These are phyloP conservation scores for Neelides sp. DNA, from an alignment of 1,140 invertebrate species.

Conservation along the genomic window DNA sequence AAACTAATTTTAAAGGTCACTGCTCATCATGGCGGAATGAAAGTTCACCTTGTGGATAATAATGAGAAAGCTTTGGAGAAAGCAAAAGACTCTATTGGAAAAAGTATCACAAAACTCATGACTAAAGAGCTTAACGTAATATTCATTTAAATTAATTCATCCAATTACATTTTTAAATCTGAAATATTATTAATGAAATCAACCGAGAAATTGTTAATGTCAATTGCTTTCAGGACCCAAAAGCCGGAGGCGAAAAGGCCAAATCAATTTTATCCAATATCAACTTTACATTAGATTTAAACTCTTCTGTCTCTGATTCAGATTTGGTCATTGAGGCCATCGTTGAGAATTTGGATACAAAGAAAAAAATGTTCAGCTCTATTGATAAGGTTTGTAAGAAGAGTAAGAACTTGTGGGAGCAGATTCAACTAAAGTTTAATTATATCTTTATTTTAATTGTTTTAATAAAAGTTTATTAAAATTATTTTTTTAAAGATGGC, in stretches of 20 bases:
- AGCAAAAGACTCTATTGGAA: slow-evolving; percentile 38
- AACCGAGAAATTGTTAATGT: background rate
- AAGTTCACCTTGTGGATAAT: slow-evolving; percentile 38
- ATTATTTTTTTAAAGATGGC: background rate
- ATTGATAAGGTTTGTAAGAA: slow-evolving; percentile 36
- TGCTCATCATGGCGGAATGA: background rate
- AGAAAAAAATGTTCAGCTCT: slow-evolving; percentile 46
- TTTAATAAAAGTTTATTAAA: slow-evolving; percentile 31
- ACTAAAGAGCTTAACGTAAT: slow-evolving; percentile 40
- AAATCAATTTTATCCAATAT: slow-evolving; percentile 34
- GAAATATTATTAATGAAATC: slow-evolving; percentile 31
- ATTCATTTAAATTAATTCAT: too few relatives aligned
- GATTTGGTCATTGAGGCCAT: slow-evolving; percentile 46
- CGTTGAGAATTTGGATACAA: slow-evolving; percentile 42
- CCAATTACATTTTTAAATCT: background rate
- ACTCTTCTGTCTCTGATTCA: slow-evolving; percentile 34
- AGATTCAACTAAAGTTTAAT: slow-evolving; percentile 31
- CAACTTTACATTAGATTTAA: slow-evolving; percentile 34
- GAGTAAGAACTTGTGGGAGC: background rate
- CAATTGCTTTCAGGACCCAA: too few relatives aligned
- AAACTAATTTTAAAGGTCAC: background rate
- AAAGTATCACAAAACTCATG: slow-evolving; percentile 39
- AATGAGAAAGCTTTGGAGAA: slow-evolving; percentile 39
- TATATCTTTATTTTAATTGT: slow-evolving; percentile 36
- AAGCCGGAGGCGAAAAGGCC: slow-evolving; percentile 32